These are phyloP conservation scores for Periparus ater DNA, from an alignment of 2,797 vertebrate genomes.

Conservation along the genomic window DNA sequence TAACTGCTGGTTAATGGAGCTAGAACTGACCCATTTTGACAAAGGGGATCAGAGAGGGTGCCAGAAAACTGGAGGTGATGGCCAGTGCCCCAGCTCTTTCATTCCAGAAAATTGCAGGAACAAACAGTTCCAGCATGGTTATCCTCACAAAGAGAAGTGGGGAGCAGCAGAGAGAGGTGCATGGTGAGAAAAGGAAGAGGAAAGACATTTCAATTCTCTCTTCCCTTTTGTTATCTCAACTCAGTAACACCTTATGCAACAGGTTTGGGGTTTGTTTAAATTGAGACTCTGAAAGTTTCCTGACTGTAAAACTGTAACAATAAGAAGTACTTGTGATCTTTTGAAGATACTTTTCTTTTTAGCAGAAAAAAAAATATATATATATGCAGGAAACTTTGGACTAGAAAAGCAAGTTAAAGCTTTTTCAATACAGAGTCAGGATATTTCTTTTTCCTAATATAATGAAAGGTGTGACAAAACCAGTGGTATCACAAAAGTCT, in stretches of 20 bases:
- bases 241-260: not conserved
- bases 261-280: not conserved
- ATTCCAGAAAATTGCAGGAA: conserved; percentile 20
- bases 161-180: not conserved
- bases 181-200: not conserved
- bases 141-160: conserved; percentile 38
- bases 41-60: not conserved
- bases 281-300: not conserved
- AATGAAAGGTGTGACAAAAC: not conserved
- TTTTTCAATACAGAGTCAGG: not conserved
- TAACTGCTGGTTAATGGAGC: not conserved
- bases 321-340: not conserved
- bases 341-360: not conserved
- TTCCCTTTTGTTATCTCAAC: not conserved
- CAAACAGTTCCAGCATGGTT: conserved; percentile 3
- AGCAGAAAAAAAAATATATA: not conserved
- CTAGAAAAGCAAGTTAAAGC: not conserved
- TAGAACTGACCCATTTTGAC: conserved; percentile 33
- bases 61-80: conserved; percentile 38
- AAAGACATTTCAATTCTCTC: not conserved
- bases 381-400: not conserved
- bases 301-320: not conserved
- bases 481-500: not conserved
- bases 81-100: conserved; percentile 48
- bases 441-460: not conserved